Base-by-base conservation (phyloP, 2,797 vertebrate genomes). In the Chaetophractus vellerosus region DNA sequence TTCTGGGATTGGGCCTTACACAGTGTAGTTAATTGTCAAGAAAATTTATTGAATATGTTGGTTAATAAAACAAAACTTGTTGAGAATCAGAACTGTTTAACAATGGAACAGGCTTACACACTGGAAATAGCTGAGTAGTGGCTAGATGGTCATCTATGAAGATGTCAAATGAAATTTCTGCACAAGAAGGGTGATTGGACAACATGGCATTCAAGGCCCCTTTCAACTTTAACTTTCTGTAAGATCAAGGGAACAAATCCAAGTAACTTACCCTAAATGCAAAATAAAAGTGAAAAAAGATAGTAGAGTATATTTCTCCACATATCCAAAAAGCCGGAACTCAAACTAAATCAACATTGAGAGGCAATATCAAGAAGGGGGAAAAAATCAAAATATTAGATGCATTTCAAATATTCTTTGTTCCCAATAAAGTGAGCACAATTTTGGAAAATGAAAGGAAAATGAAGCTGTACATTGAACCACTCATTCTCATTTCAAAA, bases 401-500 rank as follows among this genome's bases (percentile, higher is more conserved):
- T 0, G 0, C 26, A 92, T 97, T 95, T 96, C 78, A 88, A 85
- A 92, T 95, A 63, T 85, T 94, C 98, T 97, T 88, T 95, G 96
- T 75, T 96, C 41, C 96, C 98, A 97, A 98, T 96, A 88, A 97
- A 64, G 33, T 71, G 90, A 97, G 61, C 21, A 93, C 80, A 94
- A 81, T 31, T 80, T 96, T 96, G 57, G 59, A 91, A 94, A 61
- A 66, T 90, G 24, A 94, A 84, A 19, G 36, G 41, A 94, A 90
- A 68, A 78, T 86, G 15, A 92, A 79, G 6, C 50, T 91, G 64
- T 52, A 92, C 80, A 81, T 96, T 96, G 96, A 96, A 90, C 11
- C 38, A 69, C 80, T 63, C 12, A 33, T 91, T 83, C 16, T 59
- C 55, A 57, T 15, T 57, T 92, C 72, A 28, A 69, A 84, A 74